Base-by-base conservation (phyloP, 2,888 invertebrate genomes). In the Athalia cordata region DNA sequence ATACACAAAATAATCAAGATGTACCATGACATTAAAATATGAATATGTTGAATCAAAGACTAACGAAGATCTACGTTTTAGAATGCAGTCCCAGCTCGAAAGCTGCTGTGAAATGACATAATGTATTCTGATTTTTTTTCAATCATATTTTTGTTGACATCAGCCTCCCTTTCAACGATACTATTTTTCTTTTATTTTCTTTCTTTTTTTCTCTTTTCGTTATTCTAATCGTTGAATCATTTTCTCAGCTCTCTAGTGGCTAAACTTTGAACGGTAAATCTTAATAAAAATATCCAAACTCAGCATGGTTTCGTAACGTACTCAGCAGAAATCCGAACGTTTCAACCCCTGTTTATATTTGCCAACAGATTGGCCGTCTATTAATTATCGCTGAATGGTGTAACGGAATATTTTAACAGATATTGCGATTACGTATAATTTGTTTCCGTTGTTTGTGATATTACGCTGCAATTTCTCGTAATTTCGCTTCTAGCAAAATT, bases 11-110 rank as follows among this genome's bases (percentile, higher is more conserved):
- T 75, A 75, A 75, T 64, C 49, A 74, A 74, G 62, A 47, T 62
- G 43, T 75, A 75, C 75, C 75, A 64, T 75, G 61, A 75, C 75
- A 15, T 8, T n/a, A 50, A 29, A 45, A 72, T 72, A 59, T 72
- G 59, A 72, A 72, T 72, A 72, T 72, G 72, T 72, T 59, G 5
- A 72, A 43, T 72, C 45, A 11, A 67, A 47, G 49, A 72, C 57
- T 45, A 43, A 72, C 8, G 5, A 61, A 72, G 45, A 59, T 59
- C 72, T 45, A 61, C 59, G 47, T 72, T 72, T 59, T 72, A 72
- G 59, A 72, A 59, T 72, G 59, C 59, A 59, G 59, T 72, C 72
- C 7, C 11, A 72, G 65, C 8, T 29, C 65, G 6, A 65, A 72
- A 68, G 68, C 68, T 68, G 72, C n/a, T 72, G 59, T 15, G 13